Percentiles rank a stretch among this genome's conserved stretches.
phyloP scores from a whole-genome alignment of 1,140 invertebrate species.

The Physella acuta region DNA sequence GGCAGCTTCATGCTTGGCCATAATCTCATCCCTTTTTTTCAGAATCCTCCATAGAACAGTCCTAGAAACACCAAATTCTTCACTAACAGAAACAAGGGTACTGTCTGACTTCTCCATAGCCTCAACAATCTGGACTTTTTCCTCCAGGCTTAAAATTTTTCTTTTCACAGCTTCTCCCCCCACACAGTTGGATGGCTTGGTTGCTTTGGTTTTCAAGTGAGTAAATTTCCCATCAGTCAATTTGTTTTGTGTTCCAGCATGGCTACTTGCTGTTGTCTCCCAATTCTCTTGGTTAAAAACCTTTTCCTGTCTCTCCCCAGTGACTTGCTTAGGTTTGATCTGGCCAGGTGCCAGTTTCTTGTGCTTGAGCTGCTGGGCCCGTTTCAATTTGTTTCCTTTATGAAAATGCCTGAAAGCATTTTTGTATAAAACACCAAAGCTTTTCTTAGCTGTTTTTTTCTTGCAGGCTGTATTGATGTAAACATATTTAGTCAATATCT shows the following conservation, averaged over 20 bases:
- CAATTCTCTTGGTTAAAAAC: background rate
- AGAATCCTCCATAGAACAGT: background rate
- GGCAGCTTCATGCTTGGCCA: background rate
- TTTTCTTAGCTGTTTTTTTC: background rate
- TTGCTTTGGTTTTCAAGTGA: background rate
- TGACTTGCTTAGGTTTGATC: background rate
- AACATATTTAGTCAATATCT: conserved; percentile 16
- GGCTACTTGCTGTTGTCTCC: background rate
- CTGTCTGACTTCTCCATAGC: background rate
- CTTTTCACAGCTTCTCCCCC: background rate
- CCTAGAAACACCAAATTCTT: conserved; percentile 9
- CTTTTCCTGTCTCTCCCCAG: background rate
- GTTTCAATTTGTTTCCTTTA: background rate
- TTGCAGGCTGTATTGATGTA: conserved; percentile 2
- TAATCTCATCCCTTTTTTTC: background rate
- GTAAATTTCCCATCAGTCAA: background rate
- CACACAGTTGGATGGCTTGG: background rate
- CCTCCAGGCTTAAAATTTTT: background rate
- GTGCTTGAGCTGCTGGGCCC: background rate
- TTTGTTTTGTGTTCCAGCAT: background rate
- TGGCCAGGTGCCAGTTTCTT: background rate
- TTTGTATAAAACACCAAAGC: conserved; percentile 13
- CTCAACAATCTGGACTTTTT: background rate
- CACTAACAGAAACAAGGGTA: background rate
- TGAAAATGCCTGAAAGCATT: conserved; percentile 11